Conservation (phyloP, 2,797 vertebrate genomes). For the Rhynchotus rufescens region DNA sequence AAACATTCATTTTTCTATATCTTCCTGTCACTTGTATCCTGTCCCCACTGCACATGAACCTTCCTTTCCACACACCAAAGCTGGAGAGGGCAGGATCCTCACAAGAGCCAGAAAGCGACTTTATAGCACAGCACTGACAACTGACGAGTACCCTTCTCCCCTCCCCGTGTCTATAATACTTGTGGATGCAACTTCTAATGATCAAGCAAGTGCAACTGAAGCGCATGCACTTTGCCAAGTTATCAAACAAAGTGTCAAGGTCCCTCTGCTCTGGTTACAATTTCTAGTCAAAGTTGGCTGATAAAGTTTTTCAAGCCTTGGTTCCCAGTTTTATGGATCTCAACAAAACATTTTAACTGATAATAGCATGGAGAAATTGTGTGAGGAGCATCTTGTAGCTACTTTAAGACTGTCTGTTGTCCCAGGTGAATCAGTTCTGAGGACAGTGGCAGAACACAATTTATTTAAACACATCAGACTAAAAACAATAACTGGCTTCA, state of each 20-base stretch:
- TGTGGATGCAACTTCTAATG: neutral
- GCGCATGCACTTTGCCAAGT: neutral
- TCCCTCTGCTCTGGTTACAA: neutral
- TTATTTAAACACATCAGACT: slow-evolving; percentile 45
- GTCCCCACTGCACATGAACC: neutral
- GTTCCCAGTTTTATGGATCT: neutral
- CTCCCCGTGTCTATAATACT: neutral
- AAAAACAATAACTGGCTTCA: slow-evolving; percentile 75
- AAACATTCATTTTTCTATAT: neutral
- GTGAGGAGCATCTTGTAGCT: slow-evolving; percentile 17
- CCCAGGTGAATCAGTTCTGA: slow-evolving; percentile 23
- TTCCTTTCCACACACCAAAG: neutral
- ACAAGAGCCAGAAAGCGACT: neutral
- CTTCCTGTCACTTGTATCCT: neutral
- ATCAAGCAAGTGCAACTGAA: neutral
- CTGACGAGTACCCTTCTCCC: neutral
- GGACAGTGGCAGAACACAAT: slow-evolving; percentile 34
- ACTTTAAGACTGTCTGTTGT: slow-evolving; percentile 4
- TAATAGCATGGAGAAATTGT: slow-evolving; percentile 24
- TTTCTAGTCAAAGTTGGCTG: neutral
- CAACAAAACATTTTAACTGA: neutral
- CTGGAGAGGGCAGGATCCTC: neutral
- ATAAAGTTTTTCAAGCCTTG: neutral
- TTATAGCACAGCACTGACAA: neutral
- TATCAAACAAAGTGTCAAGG: neutral